phyloP scores from a whole-genome alignment of 2,888 invertebrate genomes.

The Globia sparganii region DNA sequence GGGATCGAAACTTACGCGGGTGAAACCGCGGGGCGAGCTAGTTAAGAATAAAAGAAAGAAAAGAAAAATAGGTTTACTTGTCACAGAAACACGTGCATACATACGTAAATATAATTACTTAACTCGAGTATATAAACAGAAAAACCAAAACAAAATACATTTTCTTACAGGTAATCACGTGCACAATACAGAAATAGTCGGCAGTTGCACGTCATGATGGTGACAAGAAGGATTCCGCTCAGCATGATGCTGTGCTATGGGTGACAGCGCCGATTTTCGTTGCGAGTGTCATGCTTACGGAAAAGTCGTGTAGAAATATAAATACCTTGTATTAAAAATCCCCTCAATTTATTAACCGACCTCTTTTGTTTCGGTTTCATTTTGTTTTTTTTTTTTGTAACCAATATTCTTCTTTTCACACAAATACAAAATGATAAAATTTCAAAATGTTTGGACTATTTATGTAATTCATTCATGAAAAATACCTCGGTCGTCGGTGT shows the following conservation, averaged over 20 bases:
- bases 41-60: not conserved
- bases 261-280: not conserved
- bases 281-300: not conserved
- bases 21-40: too few relatives aligned
- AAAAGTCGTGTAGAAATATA: not conserved
- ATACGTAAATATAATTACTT: not conserved
- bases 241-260: not conserved
- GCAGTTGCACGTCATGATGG: not conserved
- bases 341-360: not conserved
- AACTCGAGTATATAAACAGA: not conserved
- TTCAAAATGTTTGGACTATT: not conserved
- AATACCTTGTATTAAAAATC: not conserved
- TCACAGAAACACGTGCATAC: not conserved
- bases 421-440: not conserved
- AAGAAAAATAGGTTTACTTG: not conserved
- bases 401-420: not conserved
- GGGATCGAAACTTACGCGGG: too few relatives aligned
- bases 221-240: too few relatives aligned
- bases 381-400: slow-evolving; percentile 7
- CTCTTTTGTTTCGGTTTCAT: not conserved
- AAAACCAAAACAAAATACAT: not conserved
- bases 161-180: not conserved
- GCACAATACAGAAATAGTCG: not conserved
- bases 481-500: not conserved
- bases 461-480: slow-evolving; percentile 18